Evolutionary conservation across 1,140 invertebrate species (phyloP).

Genomic region (Alviniconcha marisindica): DNA sequence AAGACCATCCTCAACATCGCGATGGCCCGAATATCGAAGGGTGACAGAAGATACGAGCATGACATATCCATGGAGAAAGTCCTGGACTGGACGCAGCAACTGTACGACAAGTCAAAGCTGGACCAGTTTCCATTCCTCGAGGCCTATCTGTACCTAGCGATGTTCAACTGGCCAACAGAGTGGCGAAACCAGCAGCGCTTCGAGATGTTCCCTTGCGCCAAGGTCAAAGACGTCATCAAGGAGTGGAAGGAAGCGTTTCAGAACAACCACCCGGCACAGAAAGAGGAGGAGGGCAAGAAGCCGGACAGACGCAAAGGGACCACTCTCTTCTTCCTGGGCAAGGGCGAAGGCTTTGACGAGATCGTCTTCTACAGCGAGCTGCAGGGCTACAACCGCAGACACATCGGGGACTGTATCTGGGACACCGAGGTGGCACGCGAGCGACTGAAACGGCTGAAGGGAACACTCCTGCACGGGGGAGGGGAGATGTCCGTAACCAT

Average conservation of each 20-base stretch:
- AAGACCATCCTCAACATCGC: constrained; percentile 32
- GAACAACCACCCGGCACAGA: constrained; percentile 39
- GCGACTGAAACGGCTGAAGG: constrained; percentile 40
- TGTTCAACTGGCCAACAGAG: constrained; percentile 46
- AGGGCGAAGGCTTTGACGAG: constrained; percentile 40
- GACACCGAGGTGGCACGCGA: constrained; percentile 25
- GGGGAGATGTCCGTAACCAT: constrained; percentile 38
- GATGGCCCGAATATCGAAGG: constrained; percentile 1
- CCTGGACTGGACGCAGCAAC: constrained; percentile 31
- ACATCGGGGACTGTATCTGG: constrained; percentile 42
- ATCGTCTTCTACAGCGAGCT: constrained; percentile 42
- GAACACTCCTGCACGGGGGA: constrained; percentile 37
- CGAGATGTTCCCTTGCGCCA: constrained; percentile 16
- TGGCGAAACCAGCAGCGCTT: constrained; percentile 31
- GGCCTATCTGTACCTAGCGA: constrained; percentile 40
- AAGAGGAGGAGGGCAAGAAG: constrained; percentile 41
- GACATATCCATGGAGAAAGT: constrained; percentile 12
- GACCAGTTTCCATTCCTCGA: constrained; percentile 32
- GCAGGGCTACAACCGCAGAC: not conserved
- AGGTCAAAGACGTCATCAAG: constrained; percentile 35
- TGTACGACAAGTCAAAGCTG: constrained; percentile 29
- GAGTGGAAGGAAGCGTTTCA: constrained; percentile 46
- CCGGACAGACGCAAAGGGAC: constrained; percentile 50
- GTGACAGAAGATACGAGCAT: not conserved
- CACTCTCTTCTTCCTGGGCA: constrained; percentile 49